phyloP scores from a whole-genome alignment of 2,797 vertebrate genomes.

The Neosilurus hyrtlii region DNA sequence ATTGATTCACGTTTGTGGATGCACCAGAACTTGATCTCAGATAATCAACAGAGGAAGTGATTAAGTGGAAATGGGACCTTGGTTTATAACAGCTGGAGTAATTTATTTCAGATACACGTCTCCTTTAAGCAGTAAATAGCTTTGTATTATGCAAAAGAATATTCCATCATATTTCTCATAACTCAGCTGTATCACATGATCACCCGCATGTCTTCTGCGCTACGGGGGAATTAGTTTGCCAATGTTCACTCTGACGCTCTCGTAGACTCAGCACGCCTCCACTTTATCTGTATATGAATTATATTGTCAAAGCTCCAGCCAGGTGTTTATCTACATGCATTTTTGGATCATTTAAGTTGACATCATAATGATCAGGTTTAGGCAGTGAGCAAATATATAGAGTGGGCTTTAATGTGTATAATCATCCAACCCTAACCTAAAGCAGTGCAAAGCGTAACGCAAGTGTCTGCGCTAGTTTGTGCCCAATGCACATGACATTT shows the following conservation, averaged over 20 bases:
- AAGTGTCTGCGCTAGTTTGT: too few relatives aligned
- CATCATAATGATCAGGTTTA: not conserved
- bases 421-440: too few relatives aligned
- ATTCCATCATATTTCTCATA: not conserved
- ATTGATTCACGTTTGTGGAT: not conserved
- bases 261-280: not conserved
- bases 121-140: not conserved
- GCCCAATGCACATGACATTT: too few relatives aligned
- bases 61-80: not conserved
- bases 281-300: constrained; percentile 31
- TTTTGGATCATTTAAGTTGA: not conserved
- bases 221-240: constrained; percentile 38
- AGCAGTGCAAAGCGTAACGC: too few relatives aligned
- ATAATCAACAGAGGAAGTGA: not conserved
- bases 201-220: not conserved
- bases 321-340: constrained; percentile 24
- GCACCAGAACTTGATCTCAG: not conserved
- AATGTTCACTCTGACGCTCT: constrained; percentile 16
- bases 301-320: constrained; percentile 9
- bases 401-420: not conserved
- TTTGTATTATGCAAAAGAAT: not conserved
- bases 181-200: not conserved
- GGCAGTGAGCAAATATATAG: not conserved
- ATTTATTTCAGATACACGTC: not conserved
- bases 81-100: too few relatives aligned